Evolutionary conservation across 2,797 vertebrate species (phyloP).

Genomic region (Natrix natrix): DNA sequence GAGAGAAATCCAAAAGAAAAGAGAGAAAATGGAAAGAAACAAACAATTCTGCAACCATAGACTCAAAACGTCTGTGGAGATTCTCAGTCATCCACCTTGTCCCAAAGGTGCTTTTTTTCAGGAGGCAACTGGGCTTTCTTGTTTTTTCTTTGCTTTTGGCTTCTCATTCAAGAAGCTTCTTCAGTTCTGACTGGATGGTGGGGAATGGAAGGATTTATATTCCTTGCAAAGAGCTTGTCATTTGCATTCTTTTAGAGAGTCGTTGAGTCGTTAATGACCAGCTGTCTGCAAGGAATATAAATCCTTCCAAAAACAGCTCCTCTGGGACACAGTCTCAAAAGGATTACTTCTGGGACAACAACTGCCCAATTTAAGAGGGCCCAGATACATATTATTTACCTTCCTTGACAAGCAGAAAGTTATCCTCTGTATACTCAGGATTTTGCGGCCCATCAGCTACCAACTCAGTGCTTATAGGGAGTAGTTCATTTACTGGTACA

Average conservation of each 20-base stretch:
- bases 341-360: not conserved
- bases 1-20: not conserved
- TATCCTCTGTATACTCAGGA: fast-evolving
- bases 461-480: not conserved
- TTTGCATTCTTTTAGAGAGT: not conserved
- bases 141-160: not conserved
- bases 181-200: not conserved
- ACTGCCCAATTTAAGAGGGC: not conserved
- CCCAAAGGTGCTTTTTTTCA: not conserved
- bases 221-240: not conserved
- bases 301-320: not conserved
- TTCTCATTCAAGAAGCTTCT: not conserved
- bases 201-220: not conserved
- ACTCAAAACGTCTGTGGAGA: not conserved
- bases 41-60: not conserved
- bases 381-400: conserved; percentile 7
- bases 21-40: fast-evolving
- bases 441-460: not conserved
- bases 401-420: not conserved
- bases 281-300: not conserved
- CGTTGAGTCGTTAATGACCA: not conserved
- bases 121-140: not conserved
- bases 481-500: not conserved
- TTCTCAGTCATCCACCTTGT: not conserved
- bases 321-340: not conserved